Base-by-base conservation (phyloP, 1,140 invertebrate species). In the Mactra quadrangularis region DNA sequence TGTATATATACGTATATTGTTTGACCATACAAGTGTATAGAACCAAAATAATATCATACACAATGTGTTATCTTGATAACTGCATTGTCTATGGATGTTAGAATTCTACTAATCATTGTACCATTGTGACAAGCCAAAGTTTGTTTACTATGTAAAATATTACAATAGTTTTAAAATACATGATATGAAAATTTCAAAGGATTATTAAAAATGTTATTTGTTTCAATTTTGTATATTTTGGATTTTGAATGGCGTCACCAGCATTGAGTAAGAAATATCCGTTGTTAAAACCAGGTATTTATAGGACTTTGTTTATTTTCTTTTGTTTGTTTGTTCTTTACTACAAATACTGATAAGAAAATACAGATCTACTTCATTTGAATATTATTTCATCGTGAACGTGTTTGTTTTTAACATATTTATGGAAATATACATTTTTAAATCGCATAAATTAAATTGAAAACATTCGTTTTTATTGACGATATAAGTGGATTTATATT, bases 111-210 rank as follows among this genome's bases (percentile, higher is more conserved):
- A 41, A 41, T 41, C 38, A 41, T 41, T 15, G 38, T 41, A 41
- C 38, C 6, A 41, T 68, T 68, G 41, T 25, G 29, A 7, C 3
- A 41, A 47, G 64, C 64, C 45, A 52, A 50, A 11, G 25, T 50
- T 68, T 68, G 64, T 68, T 68, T 68, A 68, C 64, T n/a, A n/a
- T n/a, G n/a, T n/a, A n/a, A n/a, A 41, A 3, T 47, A 38, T 47
- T 68, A 29, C 45, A 33, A 45, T 29, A 47, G 22, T 50, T n/a
- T 31, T 47, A 68, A 25, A 68, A 31, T 68, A 68, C 41, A 50
- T 68, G 47, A 47, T 68, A 41, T 68, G 64, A 47, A 68, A 38
- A 31, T 68, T 68, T 68, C 27, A 68, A 68, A 47, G 64, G 64
- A 68, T 68, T 68, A 47, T 68, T 47, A 29, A 50, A 68, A 17